Evolutionary conservation across 2,113 vertebrate genomes (phyloP).

Genomic region (Rhombomys opimus): DNA sequence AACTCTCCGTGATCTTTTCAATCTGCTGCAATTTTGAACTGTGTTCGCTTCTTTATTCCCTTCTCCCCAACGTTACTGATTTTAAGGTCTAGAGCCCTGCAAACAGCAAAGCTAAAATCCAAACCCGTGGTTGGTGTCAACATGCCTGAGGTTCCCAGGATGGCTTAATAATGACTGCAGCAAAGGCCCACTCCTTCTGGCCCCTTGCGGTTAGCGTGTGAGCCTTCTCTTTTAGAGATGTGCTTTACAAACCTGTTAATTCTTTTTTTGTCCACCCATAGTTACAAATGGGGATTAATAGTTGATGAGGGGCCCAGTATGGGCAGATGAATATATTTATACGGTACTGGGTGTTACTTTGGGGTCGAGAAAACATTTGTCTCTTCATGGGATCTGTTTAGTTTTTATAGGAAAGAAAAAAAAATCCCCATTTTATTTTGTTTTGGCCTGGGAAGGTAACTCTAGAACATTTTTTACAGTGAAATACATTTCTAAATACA

Average conservation of each 20-base stretch:
- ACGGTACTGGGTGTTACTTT: neutral
- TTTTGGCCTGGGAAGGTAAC: neutral
- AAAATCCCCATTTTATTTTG: slow-evolving; percentile 1
- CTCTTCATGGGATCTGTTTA: slow-evolving; percentile 27
- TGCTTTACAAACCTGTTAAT: neutral
- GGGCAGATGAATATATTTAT: neutral
- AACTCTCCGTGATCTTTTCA: neutral
- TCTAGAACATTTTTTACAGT: slow-evolving; percentile 26
- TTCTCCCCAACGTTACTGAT: neutral
- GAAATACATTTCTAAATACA: slow-evolving; percentile 38
- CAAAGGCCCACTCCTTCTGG: neutral
- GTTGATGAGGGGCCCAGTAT: neutral
- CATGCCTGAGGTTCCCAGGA: neutral
- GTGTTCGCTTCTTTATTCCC: neutral
- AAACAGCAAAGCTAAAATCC: neutral
- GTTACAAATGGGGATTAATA: neutral
- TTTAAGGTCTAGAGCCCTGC: neutral
- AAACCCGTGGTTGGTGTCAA: neutral
- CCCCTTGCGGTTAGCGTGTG: neutral
- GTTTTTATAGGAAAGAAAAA: neutral
- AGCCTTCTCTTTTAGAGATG: neutral
- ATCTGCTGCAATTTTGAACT: neutral
- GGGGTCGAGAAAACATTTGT: neutral
- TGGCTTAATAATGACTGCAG: neutral
- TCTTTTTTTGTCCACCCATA: neutral